Percentiles rank a stretch among this genome's conserved stretches.
Conservation (phyloP, 2,113 vertebrate genomes). For the Hylia prasina region DNA sequence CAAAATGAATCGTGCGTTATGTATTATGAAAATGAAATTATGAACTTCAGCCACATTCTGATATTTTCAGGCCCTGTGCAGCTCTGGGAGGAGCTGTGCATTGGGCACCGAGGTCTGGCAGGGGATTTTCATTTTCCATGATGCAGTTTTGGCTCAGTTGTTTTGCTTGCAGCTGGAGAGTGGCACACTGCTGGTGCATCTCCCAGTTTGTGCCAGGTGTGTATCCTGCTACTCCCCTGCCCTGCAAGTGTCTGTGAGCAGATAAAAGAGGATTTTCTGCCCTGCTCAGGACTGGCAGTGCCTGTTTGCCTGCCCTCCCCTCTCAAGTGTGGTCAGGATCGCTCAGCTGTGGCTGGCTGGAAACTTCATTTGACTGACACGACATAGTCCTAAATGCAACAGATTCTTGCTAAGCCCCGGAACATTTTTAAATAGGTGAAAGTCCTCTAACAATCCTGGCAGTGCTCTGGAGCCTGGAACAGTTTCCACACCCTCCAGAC, state of each 20-base stretch:
- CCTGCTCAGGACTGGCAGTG: neutral
- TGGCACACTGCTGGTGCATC: neutral
- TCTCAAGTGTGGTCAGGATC: accelerated
- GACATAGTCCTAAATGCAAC: neutral
- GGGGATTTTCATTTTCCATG: accelerated
- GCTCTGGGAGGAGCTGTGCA: neutral
- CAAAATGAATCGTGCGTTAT: neutral
- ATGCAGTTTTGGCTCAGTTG: neutral
- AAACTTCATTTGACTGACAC: neutral
- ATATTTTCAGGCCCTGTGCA: neutral
- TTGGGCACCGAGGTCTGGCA: neutral
- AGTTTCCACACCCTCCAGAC: neutral
- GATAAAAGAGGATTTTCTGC: neutral
- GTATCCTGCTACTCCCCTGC: neutral
- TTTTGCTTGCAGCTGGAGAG: neutral
- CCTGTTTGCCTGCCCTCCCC: neutral
- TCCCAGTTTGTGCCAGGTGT: no score
- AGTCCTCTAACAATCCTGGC: neutral
- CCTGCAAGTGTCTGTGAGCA: neutral
- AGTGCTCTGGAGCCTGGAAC: neutral
- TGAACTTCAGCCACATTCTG: neutral
- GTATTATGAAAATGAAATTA: neutral
- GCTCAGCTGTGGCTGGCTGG: neutral
- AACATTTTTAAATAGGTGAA: neutral
- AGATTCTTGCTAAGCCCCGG: neutral